Percentiles rank a stretch among this genome's conserved stretches.
phyloP scores from a whole-genome alignment of 2,797 vertebrate genomes.

The Synaphobranchus kaupii region DNA sequence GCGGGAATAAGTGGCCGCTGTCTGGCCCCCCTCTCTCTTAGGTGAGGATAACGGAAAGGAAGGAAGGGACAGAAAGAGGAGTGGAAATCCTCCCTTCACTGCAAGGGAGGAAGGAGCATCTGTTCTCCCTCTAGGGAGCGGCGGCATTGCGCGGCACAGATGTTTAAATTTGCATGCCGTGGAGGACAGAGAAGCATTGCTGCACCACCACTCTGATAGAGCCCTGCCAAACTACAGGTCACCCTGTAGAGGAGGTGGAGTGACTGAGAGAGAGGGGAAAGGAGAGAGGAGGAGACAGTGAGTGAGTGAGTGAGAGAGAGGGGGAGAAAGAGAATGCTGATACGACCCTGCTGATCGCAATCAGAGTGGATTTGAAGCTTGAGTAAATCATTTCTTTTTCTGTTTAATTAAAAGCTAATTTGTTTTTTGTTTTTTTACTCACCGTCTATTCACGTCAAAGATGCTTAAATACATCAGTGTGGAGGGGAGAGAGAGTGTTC shows the following conservation, averaged over 20 bases:
- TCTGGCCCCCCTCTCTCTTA: conserved; percentile 4
- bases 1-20: conserved; percentile 25
- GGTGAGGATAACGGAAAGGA: too few species aligned
- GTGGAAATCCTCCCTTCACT: not conserved
- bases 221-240: too few species aligned
- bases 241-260: too few species aligned
- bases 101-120: not conserved
- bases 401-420: not conserved
- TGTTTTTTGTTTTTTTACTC: not conserved
- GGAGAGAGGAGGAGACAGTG: too few species aligned
- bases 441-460: not conserved
- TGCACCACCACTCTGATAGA: not conserved
- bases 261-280: not conserved
- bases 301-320: too few species aligned
- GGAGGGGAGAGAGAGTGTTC: not conserved
- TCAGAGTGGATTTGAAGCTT: not conserved
- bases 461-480: not conserved
- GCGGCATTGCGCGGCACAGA: not conserved
- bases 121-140: not conserved
- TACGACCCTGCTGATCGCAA: not conserved
- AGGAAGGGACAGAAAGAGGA: not conserved
- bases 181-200: too few species aligned
- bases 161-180: not conserved
- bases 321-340: too few species aligned
- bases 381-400: not conserved